phyloP scores from a whole-genome alignment of 2,888 invertebrate genomes.

The Chrysolina oricalcia region DNA sequence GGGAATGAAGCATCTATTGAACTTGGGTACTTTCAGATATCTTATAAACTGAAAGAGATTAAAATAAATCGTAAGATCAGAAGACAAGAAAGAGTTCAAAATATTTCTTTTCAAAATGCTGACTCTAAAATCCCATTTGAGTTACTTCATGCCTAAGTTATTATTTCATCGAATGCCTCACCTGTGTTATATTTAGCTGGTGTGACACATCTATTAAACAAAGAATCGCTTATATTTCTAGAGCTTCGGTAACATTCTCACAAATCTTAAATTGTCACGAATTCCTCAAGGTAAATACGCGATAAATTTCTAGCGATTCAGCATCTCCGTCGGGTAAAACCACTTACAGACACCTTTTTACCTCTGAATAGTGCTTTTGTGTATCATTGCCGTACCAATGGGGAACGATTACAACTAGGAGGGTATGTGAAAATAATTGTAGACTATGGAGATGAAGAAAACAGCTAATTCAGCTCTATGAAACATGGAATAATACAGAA shows the following conservation, averaged over 20 bases:
- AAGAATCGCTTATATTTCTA: not conserved
- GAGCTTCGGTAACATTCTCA: slow-evolving; percentile 17
- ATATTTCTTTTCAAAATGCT: too few species aligned
- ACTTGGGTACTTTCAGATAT: too few species aligned
- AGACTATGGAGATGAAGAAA: too few species aligned
- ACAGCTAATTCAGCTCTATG: too few species aligned
- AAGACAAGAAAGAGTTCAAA: too few species aligned
- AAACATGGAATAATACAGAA: too few species aligned
- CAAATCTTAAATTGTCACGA: slow-evolving; percentile 41
- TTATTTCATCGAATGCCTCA: not conserved
- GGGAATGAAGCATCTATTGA: too few species aligned
- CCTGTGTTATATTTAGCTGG: not conserved
- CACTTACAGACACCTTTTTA: slow-evolving; percentile 45
- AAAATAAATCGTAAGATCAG: too few species aligned
- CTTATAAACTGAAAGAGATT: too few species aligned
- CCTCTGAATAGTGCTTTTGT: slow-evolving; percentile 37
- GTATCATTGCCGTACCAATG: slow-evolving; percentile 14
- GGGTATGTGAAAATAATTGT: too few species aligned
- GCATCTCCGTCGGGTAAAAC: slow-evolving; percentile 34
- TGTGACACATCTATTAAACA: slow-evolving; percentile 6
- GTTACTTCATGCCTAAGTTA: too few species aligned
- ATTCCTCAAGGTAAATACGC: slow-evolving; percentile 41
- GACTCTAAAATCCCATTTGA: too few species aligned
- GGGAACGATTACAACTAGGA: not conserved
- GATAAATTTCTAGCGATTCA: slow-evolving; percentile 41